A percentile compares a stretch with the other conserved stretches of the same genome.
Evolutionary conservation across 2,797 vertebrate species (phyloP).

Genomic region (Threskiornis aethiopicus): DNA sequence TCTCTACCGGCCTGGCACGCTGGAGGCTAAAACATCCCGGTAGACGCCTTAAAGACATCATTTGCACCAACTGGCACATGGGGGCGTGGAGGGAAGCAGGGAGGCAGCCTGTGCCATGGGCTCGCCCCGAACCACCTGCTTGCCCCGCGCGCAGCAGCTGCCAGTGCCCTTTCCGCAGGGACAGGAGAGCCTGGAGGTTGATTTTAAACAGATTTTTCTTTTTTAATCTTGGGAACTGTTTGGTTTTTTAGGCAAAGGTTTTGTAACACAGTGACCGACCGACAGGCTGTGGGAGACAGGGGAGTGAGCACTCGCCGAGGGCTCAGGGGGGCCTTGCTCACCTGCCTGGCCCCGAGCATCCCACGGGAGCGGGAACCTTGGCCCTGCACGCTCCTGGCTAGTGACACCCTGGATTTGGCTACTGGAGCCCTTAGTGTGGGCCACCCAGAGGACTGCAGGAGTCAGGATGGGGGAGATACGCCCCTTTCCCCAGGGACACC

Average conservation of each 20-base stretch:
- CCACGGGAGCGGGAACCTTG: accelerated
- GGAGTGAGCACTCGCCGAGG: accelerated
- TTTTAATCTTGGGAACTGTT: slow-evolving; percentile 11
- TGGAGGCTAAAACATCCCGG: slow-evolving; percentile 82
- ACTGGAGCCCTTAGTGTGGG: accelerated
- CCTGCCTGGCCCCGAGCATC: background rate
- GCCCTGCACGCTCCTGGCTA: background rate
- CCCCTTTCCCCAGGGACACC: background rate
- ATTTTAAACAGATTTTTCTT: background rate
- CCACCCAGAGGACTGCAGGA: background rate
- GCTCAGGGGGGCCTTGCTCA: background rate
- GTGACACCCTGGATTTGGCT: background rate
- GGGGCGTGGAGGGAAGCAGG: background rate
- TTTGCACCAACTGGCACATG: background rate
- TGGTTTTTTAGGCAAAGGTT: slow-evolving; percentile 34
- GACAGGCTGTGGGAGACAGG: background rate
- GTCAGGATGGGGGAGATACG: background rate
- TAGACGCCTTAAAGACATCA: slow-evolving; percentile 33
- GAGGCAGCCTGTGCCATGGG: background rate
- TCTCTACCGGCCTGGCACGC: slow-evolving; percentile 78
- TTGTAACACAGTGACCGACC: background rate
- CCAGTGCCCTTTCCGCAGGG: background rate
- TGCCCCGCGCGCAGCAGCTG: background rate
- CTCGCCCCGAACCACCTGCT: background rate
- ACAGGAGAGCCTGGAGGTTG: background rate